Percentiles rank a stretch among this genome's conserved stretches.
phyloP scores from a whole-genome alignment of 2,888 invertebrate species.

The Trissonchulus latispiculum region DNA sequence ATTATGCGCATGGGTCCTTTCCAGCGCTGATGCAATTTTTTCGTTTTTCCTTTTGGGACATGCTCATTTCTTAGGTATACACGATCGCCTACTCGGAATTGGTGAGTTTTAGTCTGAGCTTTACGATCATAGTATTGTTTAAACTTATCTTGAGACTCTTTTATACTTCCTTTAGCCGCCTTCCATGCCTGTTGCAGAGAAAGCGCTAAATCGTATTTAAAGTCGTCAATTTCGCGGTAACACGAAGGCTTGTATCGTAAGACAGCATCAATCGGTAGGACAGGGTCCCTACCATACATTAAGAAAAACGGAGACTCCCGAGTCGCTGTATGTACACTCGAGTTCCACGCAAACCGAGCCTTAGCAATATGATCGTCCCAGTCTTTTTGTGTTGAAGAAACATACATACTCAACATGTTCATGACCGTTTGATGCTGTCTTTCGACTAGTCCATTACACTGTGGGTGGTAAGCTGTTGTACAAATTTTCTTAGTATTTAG shows the following conservation, averaged over 20 bases:
- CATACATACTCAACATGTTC: not conserved
- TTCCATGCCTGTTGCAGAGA: not conserved
- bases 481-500: not conserved
- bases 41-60: not conserved
- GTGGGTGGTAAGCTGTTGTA: slow-evolving; percentile 5
- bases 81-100: not conserved
- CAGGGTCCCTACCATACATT: not conserved
- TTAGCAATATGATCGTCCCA: not conserved
- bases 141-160: not conserved
- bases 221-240: not conserved
- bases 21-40: not conserved
- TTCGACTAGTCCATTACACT: slow-evolving; percentile 4
- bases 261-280: not conserved
- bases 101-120: not conserved
- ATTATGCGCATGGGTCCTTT: not conserved
- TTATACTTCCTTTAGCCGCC: not conserved
- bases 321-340: not conserved
- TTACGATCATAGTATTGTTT: not conserved
- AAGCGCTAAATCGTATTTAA: not conserved
- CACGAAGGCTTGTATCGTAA: not conserved
- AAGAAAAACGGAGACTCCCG: not conserved
- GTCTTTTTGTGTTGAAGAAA: not conserved
- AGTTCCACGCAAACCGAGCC: not conserved
- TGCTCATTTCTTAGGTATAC: not conserved
- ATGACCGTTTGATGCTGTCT: not conserved